Base-by-base conservation (phyloP, 1,140 invertebrate species). In the Physella acuta region DNA sequence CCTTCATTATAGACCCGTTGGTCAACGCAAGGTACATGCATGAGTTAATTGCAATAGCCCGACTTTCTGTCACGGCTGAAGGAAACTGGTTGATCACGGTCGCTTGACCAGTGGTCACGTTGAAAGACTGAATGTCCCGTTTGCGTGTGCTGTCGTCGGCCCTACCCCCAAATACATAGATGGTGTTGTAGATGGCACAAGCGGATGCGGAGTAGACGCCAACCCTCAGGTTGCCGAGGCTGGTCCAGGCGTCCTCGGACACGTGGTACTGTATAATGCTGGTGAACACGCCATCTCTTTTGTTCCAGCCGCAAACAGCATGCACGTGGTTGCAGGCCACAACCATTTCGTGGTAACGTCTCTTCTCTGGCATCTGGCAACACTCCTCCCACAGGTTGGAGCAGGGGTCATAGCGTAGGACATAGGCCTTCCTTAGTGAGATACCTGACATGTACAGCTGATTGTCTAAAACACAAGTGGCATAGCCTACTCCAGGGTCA, bases 161-260 rank as follows among this genome's bases (percentile, higher is more conserved):
- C 28, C 75, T 58, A 0, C 76, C 76, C 34, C 76, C 76, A 63
- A 78, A 76, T n/a, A 78, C 70, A 64, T 73, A 74, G 49, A 78
- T 74, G 34, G 63, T 65, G 30, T 76, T 68, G 8, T 71, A 62
- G 11, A 75, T n/a, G 11, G 74, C 70, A 44, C 75, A 68, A 3
- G 75, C 61, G 16, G 76, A 76, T 0, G 75, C 71, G 17, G 75
- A 78, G 37, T 75, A 74, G 24, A 78, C 75, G 5, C 73, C 73
- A 37, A 76, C 55, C 53, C 28, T 31, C 24, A 78, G 52, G 39
- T 75, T 67, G 36, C 75, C 75, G 39, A 69, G 69, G 16, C 71
- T 61, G 20, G 67, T 71, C 76, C 76, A 78, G 2, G 28, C 52
- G 53, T 72, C 71, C 30, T 72, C 69, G 8, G 49, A 30, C 0